These are phyloP conservation scores for Lordiphosa fenestrarum DNA, from an alignment of 2,888 invertebrate genomes.

Conservation along the genomic window DNA sequence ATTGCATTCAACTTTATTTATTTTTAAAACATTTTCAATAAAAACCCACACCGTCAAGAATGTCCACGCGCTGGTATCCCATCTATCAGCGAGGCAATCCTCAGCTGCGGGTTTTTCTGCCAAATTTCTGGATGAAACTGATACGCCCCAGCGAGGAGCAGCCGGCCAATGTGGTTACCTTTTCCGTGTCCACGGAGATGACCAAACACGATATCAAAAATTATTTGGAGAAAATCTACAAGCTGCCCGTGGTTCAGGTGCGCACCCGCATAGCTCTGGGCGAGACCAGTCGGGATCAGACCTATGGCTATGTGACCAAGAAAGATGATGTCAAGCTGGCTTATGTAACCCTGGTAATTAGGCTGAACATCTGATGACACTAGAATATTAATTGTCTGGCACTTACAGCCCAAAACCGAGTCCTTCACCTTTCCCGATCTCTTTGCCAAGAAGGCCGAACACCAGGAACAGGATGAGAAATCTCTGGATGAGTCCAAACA, in stretches of 20 bases:
- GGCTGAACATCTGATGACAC: too few relatives aligned
- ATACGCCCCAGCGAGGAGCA: slow-evolving; percentile 85
- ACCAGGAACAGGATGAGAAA: slow-evolving; percentile 84
- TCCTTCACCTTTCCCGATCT: slow-evolving; percentile 90
- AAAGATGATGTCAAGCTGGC: slow-evolving; percentile 91
- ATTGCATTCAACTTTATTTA: slow-evolving; percentile 10
- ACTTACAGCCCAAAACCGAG: slow-evolving; percentile 85
- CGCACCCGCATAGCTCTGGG: slow-evolving; percentile 88
- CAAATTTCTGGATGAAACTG: slow-evolving; percentile 98
- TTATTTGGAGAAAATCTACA: slow-evolving; percentile 97
- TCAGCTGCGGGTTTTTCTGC: slow-evolving; percentile 94
- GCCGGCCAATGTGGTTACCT: slow-evolving; percentile 91
- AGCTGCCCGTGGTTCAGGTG: slow-evolving; percentile 89
- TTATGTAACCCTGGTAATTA: slow-evolving; percentile 87
- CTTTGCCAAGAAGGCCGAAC: slow-evolving; percentile 81
- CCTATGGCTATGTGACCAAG: slow-evolving; percentile 86
- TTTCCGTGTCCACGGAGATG: slow-evolving; percentile 97
- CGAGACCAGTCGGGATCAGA: slow-evolving; percentile 83
- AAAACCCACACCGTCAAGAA: slow-evolving; percentile 27
- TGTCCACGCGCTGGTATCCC: slow-evolving; percentile 87
- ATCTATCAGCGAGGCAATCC: slow-evolving; percentile 95
- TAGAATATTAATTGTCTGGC: neutral
- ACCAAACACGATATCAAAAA: slow-evolving; percentile 93
- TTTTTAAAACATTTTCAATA: slow-evolving; percentile 21
- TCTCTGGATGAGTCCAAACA: slow-evolving; percentile 84